Conservation (phyloP, 1,140 invertebrate genomes). For the Probaryconus sp. region DNA sequence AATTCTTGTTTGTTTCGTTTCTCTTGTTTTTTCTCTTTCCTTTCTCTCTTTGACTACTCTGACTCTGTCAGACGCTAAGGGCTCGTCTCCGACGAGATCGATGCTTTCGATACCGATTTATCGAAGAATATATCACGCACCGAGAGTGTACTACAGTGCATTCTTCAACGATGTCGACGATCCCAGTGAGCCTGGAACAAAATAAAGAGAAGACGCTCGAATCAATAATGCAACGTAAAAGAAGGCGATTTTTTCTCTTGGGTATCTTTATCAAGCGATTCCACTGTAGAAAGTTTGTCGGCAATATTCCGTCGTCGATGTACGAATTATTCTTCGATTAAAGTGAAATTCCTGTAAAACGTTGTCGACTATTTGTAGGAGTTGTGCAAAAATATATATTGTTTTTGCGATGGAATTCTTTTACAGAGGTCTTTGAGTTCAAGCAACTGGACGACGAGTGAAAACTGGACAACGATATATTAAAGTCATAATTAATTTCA, state of each 20-base stretch:
- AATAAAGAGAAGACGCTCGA: slow-evolving; percentile 33
- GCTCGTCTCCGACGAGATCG: slow-evolving; percentile 40
- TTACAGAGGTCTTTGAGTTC: no score
- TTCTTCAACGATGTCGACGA: slow-evolving; percentile 51
- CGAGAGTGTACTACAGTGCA: slow-evolving; percentile 19
- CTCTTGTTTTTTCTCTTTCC: slow-evolving; percentile 23
- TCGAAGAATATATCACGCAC: slow-evolving; percentile 52
- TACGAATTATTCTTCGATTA: neutral
- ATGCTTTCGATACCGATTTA: slow-evolving; percentile 54
- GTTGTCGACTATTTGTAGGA: no score
- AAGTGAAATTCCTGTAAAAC: no score
- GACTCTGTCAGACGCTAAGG: slow-evolving; percentile 37
- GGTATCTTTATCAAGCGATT: slow-evolving; percentile 2
- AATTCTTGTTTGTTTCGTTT: slow-evolving; percentile 33
- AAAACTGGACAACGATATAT: no score
- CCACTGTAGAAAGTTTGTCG: slow-evolving; percentile 3
- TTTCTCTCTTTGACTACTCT: slow-evolving; percentile 14
- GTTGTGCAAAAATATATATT: no score
- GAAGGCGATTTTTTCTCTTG: slow-evolving; percentile 7
- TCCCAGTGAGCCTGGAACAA: slow-evolving; percentile 21
- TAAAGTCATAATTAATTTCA: no score
- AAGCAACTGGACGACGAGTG: no score
- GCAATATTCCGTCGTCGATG: neutral
- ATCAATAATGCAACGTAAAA: slow-evolving; percentile 26
- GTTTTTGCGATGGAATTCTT: no score